Percentiles rank a stretch among this genome's conserved stretches.
Conservation (phyloP, 2,888 invertebrate genomes). For the Dendrolimus houi region DNA sequence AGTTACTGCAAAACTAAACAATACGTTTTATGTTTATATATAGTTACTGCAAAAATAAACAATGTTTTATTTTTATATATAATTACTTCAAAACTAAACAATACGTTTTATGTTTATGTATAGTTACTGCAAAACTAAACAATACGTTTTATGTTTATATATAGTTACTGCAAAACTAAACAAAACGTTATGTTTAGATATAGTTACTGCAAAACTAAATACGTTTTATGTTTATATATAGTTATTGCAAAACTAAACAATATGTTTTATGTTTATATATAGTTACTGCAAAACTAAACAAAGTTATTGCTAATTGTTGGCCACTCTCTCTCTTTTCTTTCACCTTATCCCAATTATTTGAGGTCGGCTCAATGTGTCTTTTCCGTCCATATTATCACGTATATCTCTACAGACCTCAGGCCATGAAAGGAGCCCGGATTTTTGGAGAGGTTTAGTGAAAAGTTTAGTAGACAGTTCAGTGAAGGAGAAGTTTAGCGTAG, state of each 20-base stretch:
- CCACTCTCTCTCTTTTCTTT: no score
- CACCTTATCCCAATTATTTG: no score
- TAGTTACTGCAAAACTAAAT: neutral
- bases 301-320: neutral
- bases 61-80: neutral
- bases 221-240: neutral
- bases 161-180: neutral
- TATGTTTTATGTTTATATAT: neutral
- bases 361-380: no score
- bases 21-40: neutral
- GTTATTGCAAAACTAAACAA: slow-evolving; percentile 23
- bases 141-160: neutral
- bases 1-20: neutral
- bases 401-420: no score
- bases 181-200: neutral
- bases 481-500: no score
- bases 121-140: slow-evolving; percentile 23
- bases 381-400: no score
- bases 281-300: neutral
- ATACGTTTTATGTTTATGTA: neutral
- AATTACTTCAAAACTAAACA: slow-evolving; percentile 22
- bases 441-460: no score
- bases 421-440: no score
- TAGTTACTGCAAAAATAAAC: neutral
- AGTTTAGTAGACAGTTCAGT: no score